Base-by-base conservation (phyloP, 2,113 vertebrate species). In the Tychaedon coryphoeus region DNA sequence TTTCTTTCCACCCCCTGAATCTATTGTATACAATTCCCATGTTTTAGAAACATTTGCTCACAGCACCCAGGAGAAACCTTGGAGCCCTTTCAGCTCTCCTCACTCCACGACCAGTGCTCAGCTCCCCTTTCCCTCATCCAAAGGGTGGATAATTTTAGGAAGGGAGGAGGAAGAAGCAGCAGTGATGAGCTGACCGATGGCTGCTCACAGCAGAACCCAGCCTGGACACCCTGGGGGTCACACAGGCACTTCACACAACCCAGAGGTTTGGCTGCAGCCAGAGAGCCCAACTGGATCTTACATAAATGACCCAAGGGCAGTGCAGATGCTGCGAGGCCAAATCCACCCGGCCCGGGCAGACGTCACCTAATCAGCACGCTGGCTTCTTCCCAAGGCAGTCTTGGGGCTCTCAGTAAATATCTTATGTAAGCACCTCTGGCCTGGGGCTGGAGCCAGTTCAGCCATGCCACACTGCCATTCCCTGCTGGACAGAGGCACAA, bases 381-480 rank as follows among this genome's bases (percentile, higher is more conserved):
- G 92, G 91, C 96, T 94, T 4, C 57, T 54, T 85, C 91, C 92
- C 97, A 97, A 64, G 38, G 62, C 33, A 2, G 42, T 91, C 84
- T 69, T 94, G 93, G 92, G 97, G 67, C 71, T 78, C 72, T 54
- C 88, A 71, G 93, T 95, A 96, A 96, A 95, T 95, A 96, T 85
- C 89, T 97, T 97, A 96, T 23, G 77, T 96, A 97, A 97, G 80
- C 36, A 42, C 80, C 76, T 45, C 95, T 84, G 78, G 61, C 84
- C 61, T 14, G 45, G 40, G 80, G 74, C 66, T 11, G 3, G 7
- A 69, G 61, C 56, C 57, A n/a, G 43, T 13, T 29, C 88, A 94
- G 71, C 54, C 36, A 3, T 29, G 12, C 12, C 14, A 1, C 24
- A 34, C 88, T 93, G 71, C 54, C 0, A 6, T 26, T 58, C 73